Evolutionary conservation across 2,113 vertebrate species (phyloP), one percentile per base, ranked within the genome.

Genomic region (Coreoperca whiteheadi): DNA sequence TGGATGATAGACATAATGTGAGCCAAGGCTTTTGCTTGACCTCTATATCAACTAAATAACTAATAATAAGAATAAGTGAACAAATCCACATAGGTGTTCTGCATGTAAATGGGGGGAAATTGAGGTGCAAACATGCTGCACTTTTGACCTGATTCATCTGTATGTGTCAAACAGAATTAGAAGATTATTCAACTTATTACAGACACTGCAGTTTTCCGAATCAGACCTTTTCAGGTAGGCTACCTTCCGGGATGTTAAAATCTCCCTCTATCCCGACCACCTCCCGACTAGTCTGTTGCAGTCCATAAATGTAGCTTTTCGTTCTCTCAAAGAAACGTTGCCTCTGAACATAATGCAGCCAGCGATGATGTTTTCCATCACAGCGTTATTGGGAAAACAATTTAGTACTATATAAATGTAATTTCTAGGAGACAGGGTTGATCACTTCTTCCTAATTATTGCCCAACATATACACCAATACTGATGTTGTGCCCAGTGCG

Each of bases 1-100:
- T 83, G 72, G 41, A 88, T 68, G 71, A 43, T 16, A 34, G 48
- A 56, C 65, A 41, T 10, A 53, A 43, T 60, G 37, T 16, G 43
- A 64, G 56, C 15, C 18, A 46, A 12, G 16, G 37, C 43, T 64
- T 72, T 12, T 65, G 18, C 54, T 79, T 82, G 71, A 84, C 76
- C 81, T 80, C 65, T 37, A 14, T 69, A 9, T 65, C n/a, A 48
- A 57, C 61, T 72, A 63, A 76, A 73, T 11, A 34, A 16, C 54
- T 34, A 34, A 34, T 34, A 34, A 34, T 34, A 60, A 1, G 20
- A 3, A 39, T 6, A 80, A 54, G 41, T 30, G 57, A 76, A 82
- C 57, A 77, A 30, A 76, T 51, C 23, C 16, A 34, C 20, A 14
- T 23, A 39, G 0, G 32, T 39, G 21, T 50, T 28, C 12, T 63